Evolutionary conservation across 2,888 invertebrate species (phyloP).

Genomic region (Eretmocerus hayati): DNA sequence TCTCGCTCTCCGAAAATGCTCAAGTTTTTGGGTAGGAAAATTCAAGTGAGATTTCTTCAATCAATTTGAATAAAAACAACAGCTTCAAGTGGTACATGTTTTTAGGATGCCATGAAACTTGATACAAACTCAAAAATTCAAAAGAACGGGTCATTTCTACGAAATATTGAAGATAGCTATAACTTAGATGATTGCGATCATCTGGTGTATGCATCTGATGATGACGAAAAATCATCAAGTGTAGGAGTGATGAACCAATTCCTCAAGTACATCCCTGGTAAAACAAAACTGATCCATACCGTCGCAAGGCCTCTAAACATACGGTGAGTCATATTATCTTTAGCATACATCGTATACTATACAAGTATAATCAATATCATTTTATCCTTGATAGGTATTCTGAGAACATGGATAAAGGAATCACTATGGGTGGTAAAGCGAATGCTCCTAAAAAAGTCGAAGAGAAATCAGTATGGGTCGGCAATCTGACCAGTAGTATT

Average conservation of each 20-base stretch:
- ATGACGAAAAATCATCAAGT: constrained; percentile 23
- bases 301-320: not conserved
- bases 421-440: no score
- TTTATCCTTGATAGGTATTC: no score
- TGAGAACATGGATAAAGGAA: not conserved
- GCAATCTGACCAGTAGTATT: constrained; percentile 17
- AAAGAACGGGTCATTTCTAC: no score
- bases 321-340: no score
- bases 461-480: constrained; percentile 21
- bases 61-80: no score
- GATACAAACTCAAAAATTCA: not conserved
- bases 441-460: not conserved
- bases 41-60: no score
- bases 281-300: constrained; percentile 1
- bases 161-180: not conserved
- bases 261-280: constrained; percentile 19
- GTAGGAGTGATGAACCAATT: constrained; percentile 28
- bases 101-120: constrained; percentile 9
- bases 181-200: not conserved
- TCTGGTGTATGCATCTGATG: not conserved
- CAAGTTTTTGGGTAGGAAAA: constrained; percentile 20
- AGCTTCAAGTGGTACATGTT: no score
- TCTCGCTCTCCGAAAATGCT: constrained; percentile 17
- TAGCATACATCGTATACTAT: no score
- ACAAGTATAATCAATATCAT: no score